phyloP scores from a whole-genome alignment of 2,888 invertebrate genomes.

The Platycheirus rosarum region DNA sequence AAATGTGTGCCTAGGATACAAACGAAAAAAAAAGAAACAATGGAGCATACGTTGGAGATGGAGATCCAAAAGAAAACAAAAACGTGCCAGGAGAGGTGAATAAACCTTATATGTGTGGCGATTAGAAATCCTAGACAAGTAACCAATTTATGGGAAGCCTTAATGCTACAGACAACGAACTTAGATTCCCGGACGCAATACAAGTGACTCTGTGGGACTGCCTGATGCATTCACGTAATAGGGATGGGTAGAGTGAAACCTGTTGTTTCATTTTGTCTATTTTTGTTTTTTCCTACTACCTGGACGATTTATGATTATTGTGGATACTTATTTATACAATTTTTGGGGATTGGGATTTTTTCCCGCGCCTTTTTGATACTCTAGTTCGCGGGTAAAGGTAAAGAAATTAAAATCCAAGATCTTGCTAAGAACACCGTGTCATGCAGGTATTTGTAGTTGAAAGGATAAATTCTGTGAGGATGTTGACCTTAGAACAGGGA shows the following conservation, averaged over 20 bases:
- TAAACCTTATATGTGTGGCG: constrained; percentile 55
- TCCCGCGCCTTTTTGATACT: constrained; percentile 10
- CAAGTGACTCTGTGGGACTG: constrained; percentile 57
- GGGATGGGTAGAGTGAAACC: constrained; percentile 39
- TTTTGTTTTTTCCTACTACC: constrained; percentile 25
- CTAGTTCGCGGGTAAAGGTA: not conserved
- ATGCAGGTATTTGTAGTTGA: constrained; percentile 47
- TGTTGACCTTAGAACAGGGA: constrained; percentile 49
- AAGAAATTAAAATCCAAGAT: not conserved
- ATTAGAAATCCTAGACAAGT: constrained; percentile 73
- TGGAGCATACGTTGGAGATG: no score
- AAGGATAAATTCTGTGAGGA: constrained; percentile 57
- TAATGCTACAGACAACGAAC: not conserved
- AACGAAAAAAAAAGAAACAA: constrained; percentile 24
- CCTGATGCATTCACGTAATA: not conserved
- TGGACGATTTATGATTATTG: not conserved
- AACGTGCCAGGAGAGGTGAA: constrained; percentile 44
- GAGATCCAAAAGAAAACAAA: constrained; percentile 19
- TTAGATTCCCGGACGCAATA: constrained; percentile 50
- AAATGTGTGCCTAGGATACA: constrained; percentile 61
- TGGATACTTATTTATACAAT: not conserved
- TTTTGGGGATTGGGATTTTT: not conserved
- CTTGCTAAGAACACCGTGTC: not conserved
- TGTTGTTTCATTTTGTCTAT: constrained; percentile 31
- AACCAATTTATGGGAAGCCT: constrained; percentile 66